Conservation (phyloP, 2,113 vertebrate genomes). For the Crotalus tigris region DNA sequence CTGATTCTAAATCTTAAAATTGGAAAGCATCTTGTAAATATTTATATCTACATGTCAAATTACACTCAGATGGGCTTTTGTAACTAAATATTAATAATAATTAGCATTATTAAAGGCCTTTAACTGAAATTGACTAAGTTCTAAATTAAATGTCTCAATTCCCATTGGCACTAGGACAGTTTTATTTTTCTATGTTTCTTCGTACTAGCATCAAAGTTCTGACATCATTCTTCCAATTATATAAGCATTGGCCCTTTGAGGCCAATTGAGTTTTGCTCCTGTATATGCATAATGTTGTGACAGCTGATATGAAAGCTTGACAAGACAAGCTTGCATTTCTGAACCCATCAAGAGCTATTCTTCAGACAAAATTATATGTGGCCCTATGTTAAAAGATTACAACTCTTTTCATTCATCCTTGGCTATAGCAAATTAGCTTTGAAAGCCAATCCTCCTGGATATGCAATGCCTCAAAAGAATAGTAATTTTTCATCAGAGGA, state of each 20-base stretch:
- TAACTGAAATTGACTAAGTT: not conserved
- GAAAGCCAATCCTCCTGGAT: fast-evolving
- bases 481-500: constrained; percentile 15
- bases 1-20: not conserved
- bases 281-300: not conserved
- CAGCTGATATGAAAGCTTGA: constrained; percentile 26
- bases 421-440: not conserved
- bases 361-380: not conserved
- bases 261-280: not conserved
- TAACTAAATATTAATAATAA: not conserved
- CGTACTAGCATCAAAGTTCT: fast-evolving
- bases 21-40: constrained; percentile 17
- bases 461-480: not conserved
- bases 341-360: not conserved
- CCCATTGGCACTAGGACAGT: constrained; percentile 2
- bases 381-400: not conserved
- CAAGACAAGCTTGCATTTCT: not conserved
- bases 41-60: not conserved
- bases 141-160: not conserved
- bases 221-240: not conserved
- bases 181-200: not conserved
- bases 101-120: not conserved
- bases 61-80: not conserved
- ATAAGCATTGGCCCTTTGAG: not conserved
- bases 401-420: constrained; percentile 13